Percentiles rank a stretch among this genome's conserved stretches.
Conservation (phyloP, 1,140 invertebrate species). For the Drosophila subobscura region DNA sequence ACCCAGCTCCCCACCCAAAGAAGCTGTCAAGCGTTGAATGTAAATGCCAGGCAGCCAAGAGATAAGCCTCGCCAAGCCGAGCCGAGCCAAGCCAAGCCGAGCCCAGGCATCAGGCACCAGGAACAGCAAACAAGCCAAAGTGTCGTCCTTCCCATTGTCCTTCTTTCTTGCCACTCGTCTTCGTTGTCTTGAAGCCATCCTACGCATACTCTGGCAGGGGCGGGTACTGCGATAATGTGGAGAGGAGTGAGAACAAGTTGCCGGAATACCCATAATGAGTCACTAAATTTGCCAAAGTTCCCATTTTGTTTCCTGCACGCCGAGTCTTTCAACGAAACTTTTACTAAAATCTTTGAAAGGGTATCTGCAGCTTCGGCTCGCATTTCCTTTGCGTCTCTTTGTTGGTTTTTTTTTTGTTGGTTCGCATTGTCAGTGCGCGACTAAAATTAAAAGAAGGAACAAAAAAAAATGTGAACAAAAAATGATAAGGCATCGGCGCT, state of each 20-base stretch:
- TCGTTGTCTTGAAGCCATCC: no score
- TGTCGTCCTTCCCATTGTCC: constrained; percentile 40
- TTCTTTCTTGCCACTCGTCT: constrained; percentile 26
- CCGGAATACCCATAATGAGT: no score
- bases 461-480: constrained; percentile 10
- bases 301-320: no score
- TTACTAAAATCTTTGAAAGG: no score
- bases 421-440: constrained; percentile 21
- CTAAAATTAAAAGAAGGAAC: constrained; percentile 59
- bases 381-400: no score
- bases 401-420: no score
- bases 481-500: constrained; percentile 76
- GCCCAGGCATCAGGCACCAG: constrained; percentile 1
- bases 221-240: no score
- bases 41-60: constrained; percentile 77
- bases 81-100: constrained; percentile 16
- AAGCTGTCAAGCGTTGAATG: constrained; percentile 80
- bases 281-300: no score
- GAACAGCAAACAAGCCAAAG: constrained; percentile 46
- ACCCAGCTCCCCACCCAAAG: constrained; percentile 24
- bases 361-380: no score
- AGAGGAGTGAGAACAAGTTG: no score
- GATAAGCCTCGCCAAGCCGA: constrained; percentile 67
- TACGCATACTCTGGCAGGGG: no score
- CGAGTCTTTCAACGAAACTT: no score